phyloP scores from a whole-genome alignment of 2,113 vertebrate genomes.

The Corythaixoides concolor region DNA sequence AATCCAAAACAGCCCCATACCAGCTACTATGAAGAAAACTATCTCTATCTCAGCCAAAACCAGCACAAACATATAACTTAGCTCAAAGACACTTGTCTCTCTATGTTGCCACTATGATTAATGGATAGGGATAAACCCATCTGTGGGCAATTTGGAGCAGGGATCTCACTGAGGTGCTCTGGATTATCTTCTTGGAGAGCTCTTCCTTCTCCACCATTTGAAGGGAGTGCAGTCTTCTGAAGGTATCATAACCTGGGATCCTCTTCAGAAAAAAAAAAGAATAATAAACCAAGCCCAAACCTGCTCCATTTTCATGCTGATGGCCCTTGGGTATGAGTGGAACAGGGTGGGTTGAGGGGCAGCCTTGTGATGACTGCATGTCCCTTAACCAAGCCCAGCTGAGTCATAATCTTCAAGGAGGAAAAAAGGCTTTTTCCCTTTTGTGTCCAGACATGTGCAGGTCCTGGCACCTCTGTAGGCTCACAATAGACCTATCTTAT shows the following conservation, averaged over 20 bases:
- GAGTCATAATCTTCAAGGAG: constrained; percentile 48
- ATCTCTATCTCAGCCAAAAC: too few relatives aligned
- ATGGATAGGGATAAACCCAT: not conserved
- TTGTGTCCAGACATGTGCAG: constrained; percentile 29
- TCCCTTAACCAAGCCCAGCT: not conserved
- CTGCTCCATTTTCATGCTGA: not conserved
- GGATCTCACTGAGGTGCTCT: not conserved
- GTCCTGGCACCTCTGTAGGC: constrained; percentile 32
- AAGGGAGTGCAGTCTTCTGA: not conserved
- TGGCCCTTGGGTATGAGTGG: not conserved
- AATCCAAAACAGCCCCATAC: too few relatives aligned
- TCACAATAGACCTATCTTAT: constrained; percentile 22
- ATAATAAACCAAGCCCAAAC: not conserved
- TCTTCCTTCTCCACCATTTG: not conserved
- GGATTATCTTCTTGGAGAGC: not conserved
- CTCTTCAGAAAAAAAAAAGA: not conserved
- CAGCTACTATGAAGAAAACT: too few relatives aligned
- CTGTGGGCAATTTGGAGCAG: not conserved
- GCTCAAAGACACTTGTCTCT: not conserved
- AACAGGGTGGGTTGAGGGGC: not conserved
- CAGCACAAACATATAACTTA: not conserved
- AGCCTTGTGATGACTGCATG: not conserved
- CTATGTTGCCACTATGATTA: not conserved
- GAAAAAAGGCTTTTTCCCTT: not conserved
- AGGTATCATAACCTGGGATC: not conserved